A percentile compares a stretch with the other conserved stretches of the same genome.
phyloP scores from a whole-genome alignment of 2,888 invertebrate species.

The Philereme transversata region DNA sequence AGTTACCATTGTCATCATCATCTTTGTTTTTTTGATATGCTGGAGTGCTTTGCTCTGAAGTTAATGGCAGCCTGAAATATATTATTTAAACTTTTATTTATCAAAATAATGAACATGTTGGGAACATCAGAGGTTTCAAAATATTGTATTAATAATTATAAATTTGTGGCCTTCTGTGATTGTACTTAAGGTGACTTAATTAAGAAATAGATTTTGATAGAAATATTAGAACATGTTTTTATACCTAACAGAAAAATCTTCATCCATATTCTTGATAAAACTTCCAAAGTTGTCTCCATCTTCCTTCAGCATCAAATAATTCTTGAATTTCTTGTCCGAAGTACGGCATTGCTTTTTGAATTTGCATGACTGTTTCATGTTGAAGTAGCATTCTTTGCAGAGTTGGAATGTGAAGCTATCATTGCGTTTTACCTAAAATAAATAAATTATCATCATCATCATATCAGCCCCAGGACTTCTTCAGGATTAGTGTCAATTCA shows the following conservation, averaged over 20 bases:
- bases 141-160: too few relatives aligned
- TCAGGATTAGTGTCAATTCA: too few relatives aligned
- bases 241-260: constrained; percentile 60
- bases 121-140: too few relatives aligned
- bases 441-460: not conserved
- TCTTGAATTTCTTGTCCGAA: constrained; percentile 68
- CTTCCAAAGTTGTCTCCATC: constrained; percentile 61
- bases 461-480: too few relatives aligned
- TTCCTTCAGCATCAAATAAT: constrained; percentile 60
- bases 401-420: constrained; percentile 71
- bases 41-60: constrained; percentile 62
- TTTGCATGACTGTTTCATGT: constrained; percentile 68
- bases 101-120: too few relatives aligned
- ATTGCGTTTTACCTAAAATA: constrained; percentile 69
- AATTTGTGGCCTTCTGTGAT: too few relatives aligned
- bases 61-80: constrained; percentile 60
- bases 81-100: not conserved
- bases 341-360: constrained; percentile 75
- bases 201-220: too few relatives aligned
- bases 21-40: constrained; percentile 55
- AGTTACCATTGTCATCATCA: constrained; percentile 73
- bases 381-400: constrained; percentile 70
- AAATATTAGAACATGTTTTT: too few relatives aligned
- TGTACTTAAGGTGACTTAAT: too few relatives aligned
- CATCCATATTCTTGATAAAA: constrained; percentile 64